These are phyloP conservation scores for Grallaria varia DNA, from an alignment of 2,113 vertebrate genomes.

Conservation along the genomic window DNA sequence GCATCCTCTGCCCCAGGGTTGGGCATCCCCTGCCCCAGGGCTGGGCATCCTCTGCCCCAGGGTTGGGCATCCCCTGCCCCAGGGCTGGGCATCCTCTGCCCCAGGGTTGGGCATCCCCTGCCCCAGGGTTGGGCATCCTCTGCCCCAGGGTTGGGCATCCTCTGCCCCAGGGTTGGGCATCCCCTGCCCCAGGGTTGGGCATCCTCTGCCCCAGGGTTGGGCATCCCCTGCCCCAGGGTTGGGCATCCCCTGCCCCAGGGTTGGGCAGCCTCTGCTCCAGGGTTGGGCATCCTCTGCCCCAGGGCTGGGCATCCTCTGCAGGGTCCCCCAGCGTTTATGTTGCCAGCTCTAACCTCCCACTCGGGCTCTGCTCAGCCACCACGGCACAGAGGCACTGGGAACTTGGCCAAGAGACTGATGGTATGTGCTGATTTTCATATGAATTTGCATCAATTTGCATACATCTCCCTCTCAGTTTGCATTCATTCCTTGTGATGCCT, in stretches of 20 bases:
- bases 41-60: background rate
- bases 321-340: background rate
- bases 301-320: background rate
- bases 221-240: background rate
- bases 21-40: too few relatives aligned
- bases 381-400: background rate
- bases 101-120: background rate
- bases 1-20: background rate
- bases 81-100: background rate
- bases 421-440: background rate
- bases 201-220: background rate
- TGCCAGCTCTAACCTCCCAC: background rate
- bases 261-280: background rate
- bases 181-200: background rate
- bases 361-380: background rate
- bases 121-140: background rate
- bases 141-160: background rate
- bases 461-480: conserved; percentile 6
- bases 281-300: background rate
- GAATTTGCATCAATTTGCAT: conserved; percentile 42
- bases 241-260: background rate
- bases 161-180: background rate
- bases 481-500: background rate
- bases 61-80: too few relatives aligned
- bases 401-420: background rate